phyloP scores from a whole-genome alignment of 2,797 vertebrate genomes.

The Eospalax fontanierii region DNA sequence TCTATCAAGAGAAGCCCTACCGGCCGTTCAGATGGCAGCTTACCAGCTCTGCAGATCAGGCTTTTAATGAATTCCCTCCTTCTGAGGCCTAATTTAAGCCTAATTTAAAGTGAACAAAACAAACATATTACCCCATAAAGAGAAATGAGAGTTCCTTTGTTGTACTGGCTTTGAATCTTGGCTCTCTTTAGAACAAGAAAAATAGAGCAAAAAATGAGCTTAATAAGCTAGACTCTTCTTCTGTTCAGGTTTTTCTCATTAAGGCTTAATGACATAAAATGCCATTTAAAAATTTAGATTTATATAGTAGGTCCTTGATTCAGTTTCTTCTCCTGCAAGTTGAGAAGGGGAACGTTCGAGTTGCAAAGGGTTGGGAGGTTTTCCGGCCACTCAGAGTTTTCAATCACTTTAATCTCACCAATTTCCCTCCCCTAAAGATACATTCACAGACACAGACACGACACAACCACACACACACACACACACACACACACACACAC shows the following conservation, averaged over 20 bases:
- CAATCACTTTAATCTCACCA: not conserved
- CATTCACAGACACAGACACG: not conserved
- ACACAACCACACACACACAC: rapidly evolving
- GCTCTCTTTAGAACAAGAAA: slow-evolving; percentile 81
- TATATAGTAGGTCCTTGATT: slow-evolving; percentile 9
- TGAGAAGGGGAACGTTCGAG: slow-evolving; percentile 30
- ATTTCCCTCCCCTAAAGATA: not conserved
- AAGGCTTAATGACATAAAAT: slow-evolving; percentile 72
- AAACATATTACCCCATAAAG: slow-evolving; percentile 82
- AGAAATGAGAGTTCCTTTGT: slow-evolving; percentile 73
- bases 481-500: too few species aligned
- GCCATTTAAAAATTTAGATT: slow-evolving; percentile 60
- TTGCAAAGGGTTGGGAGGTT: not conserved
- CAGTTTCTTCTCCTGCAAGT: not conserved
- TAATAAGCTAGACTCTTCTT: slow-evolving; percentile 75
- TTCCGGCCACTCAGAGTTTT: not conserved
- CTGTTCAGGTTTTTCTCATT: slow-evolving; percentile 68
- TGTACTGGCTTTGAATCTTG: slow-evolving; percentile 71
- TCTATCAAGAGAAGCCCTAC: slow-evolving; percentile 81
- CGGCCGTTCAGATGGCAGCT: slow-evolving; percentile 82
- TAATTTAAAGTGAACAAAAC: slow-evolving; percentile 88
- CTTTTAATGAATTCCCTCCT: slow-evolving; percentile 88
- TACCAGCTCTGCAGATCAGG: slow-evolving; percentile 86
- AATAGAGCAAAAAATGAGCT: slow-evolving; percentile 79
- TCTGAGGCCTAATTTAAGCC: slow-evolving; percentile 86